These are phyloP conservation scores for Tribolium freemani DNA, from an alignment of 2,888 invertebrate species.

Conservation along the genomic window DNA sequence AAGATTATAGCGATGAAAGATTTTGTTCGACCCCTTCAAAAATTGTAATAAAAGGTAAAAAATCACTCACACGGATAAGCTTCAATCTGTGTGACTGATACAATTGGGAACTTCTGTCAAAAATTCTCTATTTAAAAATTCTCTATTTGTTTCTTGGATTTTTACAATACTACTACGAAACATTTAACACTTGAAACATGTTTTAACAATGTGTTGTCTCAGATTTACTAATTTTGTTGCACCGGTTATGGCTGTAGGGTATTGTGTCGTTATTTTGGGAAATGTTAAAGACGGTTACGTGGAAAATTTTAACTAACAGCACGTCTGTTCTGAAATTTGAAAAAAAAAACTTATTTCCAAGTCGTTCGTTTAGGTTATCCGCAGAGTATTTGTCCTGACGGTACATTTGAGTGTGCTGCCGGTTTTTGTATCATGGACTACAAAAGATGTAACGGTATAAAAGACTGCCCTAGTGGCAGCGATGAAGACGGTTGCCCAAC, in stretches of 20 bases:
- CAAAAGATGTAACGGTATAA: conserved; percentile 70
- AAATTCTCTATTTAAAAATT: conserved; percentile 16
- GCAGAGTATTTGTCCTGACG: conserved; percentile 56
- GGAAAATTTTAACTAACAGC: conserved; percentile 25
- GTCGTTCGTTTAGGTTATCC: conserved; percentile 36
- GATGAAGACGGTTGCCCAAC: conserved; percentile 65
- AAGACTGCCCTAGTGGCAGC: conserved; percentile 66
- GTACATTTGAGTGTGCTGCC: conserved; percentile 73
- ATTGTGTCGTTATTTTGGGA: conserved; percentile 1
- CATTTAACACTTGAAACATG: not conserved
- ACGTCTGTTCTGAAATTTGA: conserved; percentile 12
- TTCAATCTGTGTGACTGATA: conserved; percentile 19
- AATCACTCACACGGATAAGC: conserved; percentile 14
- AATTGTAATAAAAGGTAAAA: conserved; percentile 36
- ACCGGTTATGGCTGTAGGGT: conserved; percentile 5
- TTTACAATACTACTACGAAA: conserved; percentile 31
- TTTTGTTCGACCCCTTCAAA: conserved; percentile 32
- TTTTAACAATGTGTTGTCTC: conserved; percentile 5
- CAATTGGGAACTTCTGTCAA: conserved; percentile 17
- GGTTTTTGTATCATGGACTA: conserved; percentile 74
- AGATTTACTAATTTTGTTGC: not conserved
- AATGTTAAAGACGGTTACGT: not conserved
- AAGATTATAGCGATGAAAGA: conserved; percentile 71
- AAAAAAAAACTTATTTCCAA: conserved; percentile 12
- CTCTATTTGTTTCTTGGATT: conserved; percentile 20